Base-by-base conservation (phyloP, 2,888 invertebrate genomes). In the Brachyopa scutellaris region DNA sequence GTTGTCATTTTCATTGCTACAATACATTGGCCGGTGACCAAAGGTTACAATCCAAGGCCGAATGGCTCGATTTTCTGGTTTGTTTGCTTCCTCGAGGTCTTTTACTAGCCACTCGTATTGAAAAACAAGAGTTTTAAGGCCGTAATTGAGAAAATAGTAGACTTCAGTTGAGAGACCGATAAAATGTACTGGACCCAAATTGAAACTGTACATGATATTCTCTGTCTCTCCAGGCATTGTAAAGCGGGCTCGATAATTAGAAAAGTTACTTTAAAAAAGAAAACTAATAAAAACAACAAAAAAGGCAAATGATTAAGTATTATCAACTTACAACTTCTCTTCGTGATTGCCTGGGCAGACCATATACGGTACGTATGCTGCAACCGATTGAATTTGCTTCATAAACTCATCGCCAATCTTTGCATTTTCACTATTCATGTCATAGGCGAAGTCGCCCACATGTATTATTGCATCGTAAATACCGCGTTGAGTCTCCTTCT, bases 371-470 rank as follows among this genome's bases (percentile, higher is more conserved):
- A 98, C 91, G 88, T 95, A 94, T 17, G 96, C 96, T n/a, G 98
- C 97, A 40, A 98, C 92, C 1, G 96, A 94, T 91, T 98, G 94
- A 69, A 99, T 95, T 92, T 97, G 96, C 4, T 95, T 92, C 98
- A 99, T 97, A 90, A 98, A 99, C 88, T 95, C 93, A 92, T 99
- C 98, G 0, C 99, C 99, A 31, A 97, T 94, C 61, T 92, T 91
- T 0, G 95, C 97, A 88, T 97, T 92, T 84, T 96, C 92, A 85
- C 94, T 92, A 90, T 97, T 92, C 97, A 98, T 96, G 90, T 98
- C 97, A 90, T 98, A 98, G 0, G 97, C 98, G 91, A 98, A 97
- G 92, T 98, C 98, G 0, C 97, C 97, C 38, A 98, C 96, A 91
- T 98, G 98, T 64, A 98, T 92, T 61, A 97, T 93, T 70, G 96